Evolutionary conservation across 2,888 invertebrate species (phyloP).

Genomic region (Pseudococcus longispinus): DNA sequence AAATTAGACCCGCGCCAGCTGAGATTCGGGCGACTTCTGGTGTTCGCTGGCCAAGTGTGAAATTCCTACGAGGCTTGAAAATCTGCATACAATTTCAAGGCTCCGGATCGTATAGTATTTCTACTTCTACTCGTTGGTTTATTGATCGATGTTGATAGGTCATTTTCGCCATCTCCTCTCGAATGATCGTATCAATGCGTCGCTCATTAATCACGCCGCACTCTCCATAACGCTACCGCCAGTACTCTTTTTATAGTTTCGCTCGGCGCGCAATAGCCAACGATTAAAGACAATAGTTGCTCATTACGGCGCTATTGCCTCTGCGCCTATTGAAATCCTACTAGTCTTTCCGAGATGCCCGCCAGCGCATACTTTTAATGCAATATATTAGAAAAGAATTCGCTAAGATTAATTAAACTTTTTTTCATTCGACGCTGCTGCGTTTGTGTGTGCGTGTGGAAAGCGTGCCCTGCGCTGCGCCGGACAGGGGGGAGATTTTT

Average conservation of each 20-base stretch:
- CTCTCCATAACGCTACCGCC: neutral
- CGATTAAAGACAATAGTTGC: conserved; percentile 29
- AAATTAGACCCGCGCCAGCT: conserved; percentile 7
- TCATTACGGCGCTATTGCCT: neutral
- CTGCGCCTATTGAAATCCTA: neutral
- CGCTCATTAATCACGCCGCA: neutral
- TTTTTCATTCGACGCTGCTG: neutral
- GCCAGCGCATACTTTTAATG: neutral
- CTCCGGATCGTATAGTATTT: neutral
- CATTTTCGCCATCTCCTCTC: neutral
- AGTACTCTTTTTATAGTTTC: neutral
- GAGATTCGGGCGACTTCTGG: neutral
- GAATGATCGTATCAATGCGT: neutral
- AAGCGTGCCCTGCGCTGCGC: neutral
- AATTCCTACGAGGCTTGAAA: neutral
- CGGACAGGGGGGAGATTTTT: neutral
- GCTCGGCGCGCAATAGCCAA: neutral
- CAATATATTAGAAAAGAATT: conserved; percentile 39
- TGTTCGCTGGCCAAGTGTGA: neutral
- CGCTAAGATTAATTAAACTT: conserved; percentile 38
- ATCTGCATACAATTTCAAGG: neutral
- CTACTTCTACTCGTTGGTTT: neutral
- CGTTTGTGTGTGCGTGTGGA: neutral
- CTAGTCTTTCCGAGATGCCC: neutral
- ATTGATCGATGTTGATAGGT: conserved; percentile 3